These are phyloP conservation scores for Cosmia trapezina DNA, from an alignment of 2,888 invertebrate genomes.

Conservation along the genomic window DNA sequence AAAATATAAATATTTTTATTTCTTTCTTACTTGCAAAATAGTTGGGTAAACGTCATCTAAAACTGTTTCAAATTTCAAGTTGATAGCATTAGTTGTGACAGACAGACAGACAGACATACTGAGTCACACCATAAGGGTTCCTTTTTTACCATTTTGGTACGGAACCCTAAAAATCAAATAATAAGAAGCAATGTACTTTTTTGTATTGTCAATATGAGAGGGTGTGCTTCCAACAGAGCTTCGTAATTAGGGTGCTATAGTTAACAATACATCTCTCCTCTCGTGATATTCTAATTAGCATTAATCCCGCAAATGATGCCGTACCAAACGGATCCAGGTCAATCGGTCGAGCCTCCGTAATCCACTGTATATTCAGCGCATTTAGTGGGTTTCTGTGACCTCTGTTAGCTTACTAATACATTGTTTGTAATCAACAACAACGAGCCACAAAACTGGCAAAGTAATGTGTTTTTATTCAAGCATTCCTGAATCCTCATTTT, in stretches of 20 bases:
- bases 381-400: neutral
- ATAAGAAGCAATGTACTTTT: too few relatives aligned
- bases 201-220: neutral
- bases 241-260: neutral
- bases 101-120: too few relatives aligned
- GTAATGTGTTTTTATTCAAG: slow-evolving; percentile 1
- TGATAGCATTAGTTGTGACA: too few relatives aligned
- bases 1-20: too few relatives aligned
- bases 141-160: too few relatives aligned
- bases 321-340: slow-evolving; percentile 31
- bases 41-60: too few relatives aligned
- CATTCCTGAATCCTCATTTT: neutral
- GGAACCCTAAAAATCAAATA: too few relatives aligned
- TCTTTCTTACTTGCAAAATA: too few relatives aligned
- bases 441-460: neutral
- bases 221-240: neutral
- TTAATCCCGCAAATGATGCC: slow-evolving; percentile 34
- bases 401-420: slow-evolving; percentile 2
- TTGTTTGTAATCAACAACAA: neutral
- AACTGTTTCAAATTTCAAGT: too few relatives aligned
- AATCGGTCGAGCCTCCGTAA: slow-evolving; percentile 11
- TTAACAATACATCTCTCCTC: slow-evolving; percentile 10
- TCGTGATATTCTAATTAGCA: slow-evolving; percentile 17
- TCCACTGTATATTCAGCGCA: slow-evolving; percentile 1
- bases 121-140: too few relatives aligned